phyloP scores from a whole-genome alignment of 2,888 invertebrate species.

The Gastracanthus pulcherrimus region DNA sequence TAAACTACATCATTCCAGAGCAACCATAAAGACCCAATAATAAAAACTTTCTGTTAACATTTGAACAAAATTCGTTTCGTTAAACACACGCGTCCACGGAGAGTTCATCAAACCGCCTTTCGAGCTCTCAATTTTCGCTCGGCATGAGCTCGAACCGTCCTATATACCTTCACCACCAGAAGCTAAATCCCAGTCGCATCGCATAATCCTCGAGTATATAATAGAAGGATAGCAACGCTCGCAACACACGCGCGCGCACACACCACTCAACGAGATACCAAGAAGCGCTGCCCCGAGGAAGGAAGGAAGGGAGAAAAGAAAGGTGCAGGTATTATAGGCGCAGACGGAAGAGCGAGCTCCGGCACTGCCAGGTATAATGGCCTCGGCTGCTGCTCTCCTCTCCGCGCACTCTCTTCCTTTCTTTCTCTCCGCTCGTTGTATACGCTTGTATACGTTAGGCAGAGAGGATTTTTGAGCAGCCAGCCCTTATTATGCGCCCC shows the following conservation, averaged over 20 bases:
- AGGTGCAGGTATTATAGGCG: background rate
- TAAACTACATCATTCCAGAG: too few relatives aligned
- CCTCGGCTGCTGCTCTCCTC: background rate
- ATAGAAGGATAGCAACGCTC: too few relatives aligned
- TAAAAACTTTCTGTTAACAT: too few relatives aligned
- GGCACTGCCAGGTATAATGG: background rate
- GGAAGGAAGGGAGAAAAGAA: background rate
- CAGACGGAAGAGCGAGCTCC: slow-evolving; percentile 3
- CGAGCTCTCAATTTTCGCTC: background rate
- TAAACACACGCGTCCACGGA: background rate
- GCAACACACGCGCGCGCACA: background rate
- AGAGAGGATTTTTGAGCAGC: background rate
- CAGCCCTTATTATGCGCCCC: too few relatives aligned
- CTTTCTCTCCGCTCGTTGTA: background rate
- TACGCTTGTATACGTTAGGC: background rate
- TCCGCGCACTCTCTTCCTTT: background rate
- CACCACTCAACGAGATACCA: background rate
- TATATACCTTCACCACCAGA: background rate
- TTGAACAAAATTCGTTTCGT: background rate
- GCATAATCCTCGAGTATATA: background rate
- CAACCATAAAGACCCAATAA: too few relatives aligned
- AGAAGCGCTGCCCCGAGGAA: background rate
- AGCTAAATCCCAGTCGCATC: background rate
- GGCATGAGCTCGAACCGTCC: background rate
- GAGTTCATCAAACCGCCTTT: slow-evolving; percentile 6